Conservation (phyloP, 2,797 vertebrate genomes). For the Falco concolor region DNA sequence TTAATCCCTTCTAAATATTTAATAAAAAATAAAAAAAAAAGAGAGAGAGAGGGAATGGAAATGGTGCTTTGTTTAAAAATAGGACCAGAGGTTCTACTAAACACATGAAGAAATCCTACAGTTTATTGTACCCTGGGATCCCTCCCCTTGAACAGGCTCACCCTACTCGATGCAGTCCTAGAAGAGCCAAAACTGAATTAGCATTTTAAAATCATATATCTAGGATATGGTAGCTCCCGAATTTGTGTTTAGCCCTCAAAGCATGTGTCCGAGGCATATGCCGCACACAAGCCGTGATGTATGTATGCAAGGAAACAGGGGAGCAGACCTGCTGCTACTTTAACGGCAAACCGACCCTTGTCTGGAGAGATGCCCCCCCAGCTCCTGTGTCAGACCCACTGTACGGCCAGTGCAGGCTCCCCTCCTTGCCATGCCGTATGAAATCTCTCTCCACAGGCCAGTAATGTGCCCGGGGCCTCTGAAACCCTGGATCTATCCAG, state of each 20-base stretch:
- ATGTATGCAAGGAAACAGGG: background rate
- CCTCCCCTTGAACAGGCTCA: background rate
- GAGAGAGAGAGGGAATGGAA: background rate
- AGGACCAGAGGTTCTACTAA: background rate
- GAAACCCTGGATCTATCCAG: slow-evolving; percentile 25
- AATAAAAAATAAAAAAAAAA: background rate
- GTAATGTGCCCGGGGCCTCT: background rate
- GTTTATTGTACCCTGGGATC: background rate
- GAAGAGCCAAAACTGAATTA: background rate
- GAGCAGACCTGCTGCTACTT: background rate
- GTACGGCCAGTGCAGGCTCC: rapidly evolving
- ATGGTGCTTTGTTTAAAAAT: background rate
- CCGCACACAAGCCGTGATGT: background rate
- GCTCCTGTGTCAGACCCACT: background rate
- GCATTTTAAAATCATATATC: background rate
- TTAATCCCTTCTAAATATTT: slow-evolving; percentile 23
- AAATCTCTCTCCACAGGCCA: background rate
- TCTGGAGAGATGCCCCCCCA: background rate
- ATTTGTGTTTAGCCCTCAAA: background rate
- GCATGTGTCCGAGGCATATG: background rate
- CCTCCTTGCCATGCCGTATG: background rate
- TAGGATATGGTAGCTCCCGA: background rate
- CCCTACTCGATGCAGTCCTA: background rate
- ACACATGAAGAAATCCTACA: background rate
- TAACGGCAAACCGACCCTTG: background rate